phyloP scores from a whole-genome alignment of 2,888 invertebrate genomes.

The Melanchra persicariae region DNA sequence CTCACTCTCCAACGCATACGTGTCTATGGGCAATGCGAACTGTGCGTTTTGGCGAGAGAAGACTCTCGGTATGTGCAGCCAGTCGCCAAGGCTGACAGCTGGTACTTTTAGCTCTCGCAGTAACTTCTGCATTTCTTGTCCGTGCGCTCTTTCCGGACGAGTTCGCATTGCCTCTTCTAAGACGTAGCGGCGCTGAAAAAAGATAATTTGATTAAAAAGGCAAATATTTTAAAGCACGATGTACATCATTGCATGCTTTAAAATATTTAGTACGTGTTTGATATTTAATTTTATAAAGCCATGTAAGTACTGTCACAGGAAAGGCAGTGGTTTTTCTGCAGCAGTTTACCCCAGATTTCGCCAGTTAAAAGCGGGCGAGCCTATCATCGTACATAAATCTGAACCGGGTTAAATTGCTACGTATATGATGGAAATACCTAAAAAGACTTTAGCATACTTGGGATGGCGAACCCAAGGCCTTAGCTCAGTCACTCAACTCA shows the following conservation, averaged over 20 bases:
- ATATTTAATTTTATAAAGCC: too few species aligned
- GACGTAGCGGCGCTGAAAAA: conserved; percentile 91
- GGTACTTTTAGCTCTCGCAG: conserved; percentile 88
- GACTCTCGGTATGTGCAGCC: conserved; percentile 93
- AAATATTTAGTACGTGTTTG: too few species aligned
- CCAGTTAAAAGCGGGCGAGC: too few species aligned
- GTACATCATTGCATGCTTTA: too few species aligned
- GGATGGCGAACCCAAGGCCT: too few species aligned
- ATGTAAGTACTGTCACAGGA: not conserved
- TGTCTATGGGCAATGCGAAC: conserved; percentile 94
- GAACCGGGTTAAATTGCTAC: too few species aligned
- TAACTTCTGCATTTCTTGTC: conserved; percentile 88
- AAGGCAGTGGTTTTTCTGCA: not conserved
- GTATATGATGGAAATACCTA: too few species aligned
- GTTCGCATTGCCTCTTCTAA: conserved; percentile 93
- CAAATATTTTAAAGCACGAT: too few species aligned
- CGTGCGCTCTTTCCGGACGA: conserved; percentile 82
- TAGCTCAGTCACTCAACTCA: too few species aligned
- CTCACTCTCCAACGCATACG: conserved; percentile 79
- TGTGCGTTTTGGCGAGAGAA: conserved; percentile 94
- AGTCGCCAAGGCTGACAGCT: conserved; percentile 89
- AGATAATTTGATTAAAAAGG: not conserved
- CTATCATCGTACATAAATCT: too few species aligned
- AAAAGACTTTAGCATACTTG: too few species aligned
- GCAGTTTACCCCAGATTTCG: too few species aligned